A percentile compares a stretch with the other conserved stretches of the same genome.
These are phyloP conservation scores for Eristalis tenax DNA, from an alignment of 2,888 invertebrate species.

Conservation along the genomic window DNA sequence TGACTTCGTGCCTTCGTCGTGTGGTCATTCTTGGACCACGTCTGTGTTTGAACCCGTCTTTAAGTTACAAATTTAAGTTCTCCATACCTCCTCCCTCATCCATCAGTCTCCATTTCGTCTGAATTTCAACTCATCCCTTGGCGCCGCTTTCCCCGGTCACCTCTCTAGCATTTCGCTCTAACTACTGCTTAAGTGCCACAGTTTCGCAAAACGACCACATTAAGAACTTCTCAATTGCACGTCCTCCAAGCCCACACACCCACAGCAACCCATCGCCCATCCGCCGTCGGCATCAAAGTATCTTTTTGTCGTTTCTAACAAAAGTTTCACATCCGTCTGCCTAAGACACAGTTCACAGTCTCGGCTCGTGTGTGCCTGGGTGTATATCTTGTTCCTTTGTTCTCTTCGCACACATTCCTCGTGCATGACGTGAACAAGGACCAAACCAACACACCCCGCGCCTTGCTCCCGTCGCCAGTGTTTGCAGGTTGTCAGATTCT, in stretches of 20 bases:
- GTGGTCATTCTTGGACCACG: too few species aligned
- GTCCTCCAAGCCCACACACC: background rate
- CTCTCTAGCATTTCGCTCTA: background rate
- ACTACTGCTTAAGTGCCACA: background rate
- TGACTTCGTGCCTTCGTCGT: too few species aligned
- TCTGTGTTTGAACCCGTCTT: too few species aligned
- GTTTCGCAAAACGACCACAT: background rate
- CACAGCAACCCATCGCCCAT: background rate
- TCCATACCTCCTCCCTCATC: too few species aligned
- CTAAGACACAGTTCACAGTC: conserved; percentile 1
- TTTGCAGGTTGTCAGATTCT: conserved; percentile 54
- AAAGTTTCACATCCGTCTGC: conserved; percentile 25
- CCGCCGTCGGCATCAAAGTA: background rate
- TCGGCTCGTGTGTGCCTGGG: background rate
- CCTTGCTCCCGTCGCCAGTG: background rate
- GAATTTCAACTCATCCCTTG: too few species aligned
- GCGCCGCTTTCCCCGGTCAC: too few species aligned
- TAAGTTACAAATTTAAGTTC: too few species aligned
- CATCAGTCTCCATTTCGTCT: too few species aligned
- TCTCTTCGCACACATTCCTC: conserved; percentile 4
- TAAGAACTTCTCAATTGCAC: conserved; percentile 12
- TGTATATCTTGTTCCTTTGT: conserved; percentile 13
- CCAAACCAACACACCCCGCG: background rate
- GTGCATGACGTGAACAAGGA: conserved; percentile 28
- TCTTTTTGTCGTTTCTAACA: background rate